phyloP scores from a whole-genome alignment of 2,797 vertebrate genomes.

The Gymnodraco acuticeps region DNA sequence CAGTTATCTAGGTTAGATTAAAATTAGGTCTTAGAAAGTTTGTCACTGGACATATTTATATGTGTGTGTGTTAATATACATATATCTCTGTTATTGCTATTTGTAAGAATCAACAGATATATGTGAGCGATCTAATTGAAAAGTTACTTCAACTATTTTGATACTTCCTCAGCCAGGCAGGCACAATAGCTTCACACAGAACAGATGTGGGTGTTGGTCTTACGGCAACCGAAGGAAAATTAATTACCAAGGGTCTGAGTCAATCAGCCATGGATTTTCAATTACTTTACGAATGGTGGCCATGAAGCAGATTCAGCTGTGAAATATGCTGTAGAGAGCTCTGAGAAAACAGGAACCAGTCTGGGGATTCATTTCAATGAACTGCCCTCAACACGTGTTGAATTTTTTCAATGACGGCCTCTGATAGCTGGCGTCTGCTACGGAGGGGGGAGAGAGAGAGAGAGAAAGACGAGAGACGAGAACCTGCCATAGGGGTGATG shows the following conservation, averaged over 20 bases:
- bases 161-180: background rate
- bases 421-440: constrained; percentile 51
- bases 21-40: background rate
- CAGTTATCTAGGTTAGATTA: background rate
- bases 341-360: constrained; percentile 52
- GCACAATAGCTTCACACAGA: constrained; percentile 12
- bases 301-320: constrained; percentile 64
- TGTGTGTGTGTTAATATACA: background rate
- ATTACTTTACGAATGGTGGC: constrained; percentile 70
- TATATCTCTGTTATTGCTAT: background rate
- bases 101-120: constrained; percentile 2
- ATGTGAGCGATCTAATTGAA: constrained; percentile 4
- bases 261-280: constrained; percentile 83
- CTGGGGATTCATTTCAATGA: constrained; percentile 65
- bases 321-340: constrained; percentile 60
- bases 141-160: constrained; percentile 16
- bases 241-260: constrained; percentile 75
- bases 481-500: constrained; percentile 53
- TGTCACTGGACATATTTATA: background rate
- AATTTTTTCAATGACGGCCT: constrained; percentile 53
- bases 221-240: constrained; percentile 69
- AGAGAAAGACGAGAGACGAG: constrained; percentile 13
- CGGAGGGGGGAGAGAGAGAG: constrained; percentile 3
- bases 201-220: constrained; percentile 54
- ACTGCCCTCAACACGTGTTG: constrained; percentile 50